Evolutionary conservation across 1,140 invertebrate genomes (phyloP).

Genomic region (Drosophila bocki): DNA sequence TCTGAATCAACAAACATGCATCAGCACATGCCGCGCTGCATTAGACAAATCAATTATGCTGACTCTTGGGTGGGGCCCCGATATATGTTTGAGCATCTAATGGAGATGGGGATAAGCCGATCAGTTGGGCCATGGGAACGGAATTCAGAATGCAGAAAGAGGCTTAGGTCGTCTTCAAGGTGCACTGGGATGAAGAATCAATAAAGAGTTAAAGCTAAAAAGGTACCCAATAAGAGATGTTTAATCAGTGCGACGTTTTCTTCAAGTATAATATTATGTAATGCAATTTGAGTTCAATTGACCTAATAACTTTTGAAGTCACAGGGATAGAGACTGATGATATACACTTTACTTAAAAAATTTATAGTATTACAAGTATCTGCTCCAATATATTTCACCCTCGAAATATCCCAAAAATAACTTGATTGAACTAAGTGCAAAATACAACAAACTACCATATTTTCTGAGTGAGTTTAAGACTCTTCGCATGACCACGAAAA

Average conservation of each 20-base stretch:
- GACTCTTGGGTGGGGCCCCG: conserved; percentile 45
- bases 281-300: neutral
- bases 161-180: conserved; percentile 5
- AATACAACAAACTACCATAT: neutral
- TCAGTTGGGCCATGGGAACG: conserved; percentile 24
- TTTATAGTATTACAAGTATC: no score
- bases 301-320: neutral
- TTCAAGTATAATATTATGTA: neutral
- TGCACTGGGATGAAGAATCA: neutral
- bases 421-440: neutral
- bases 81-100: conserved; percentile 46
- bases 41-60: conserved; percentile 81
- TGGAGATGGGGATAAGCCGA: conserved; percentile 40
- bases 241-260: no score
- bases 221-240: no score
- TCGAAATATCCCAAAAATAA: neutral
- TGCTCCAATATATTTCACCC: no score
- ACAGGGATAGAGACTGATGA: neutral
- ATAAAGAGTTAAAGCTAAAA: no score
- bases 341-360: neutral
- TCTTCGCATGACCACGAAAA: conserved; percentile 37
- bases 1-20: conserved; percentile 70
- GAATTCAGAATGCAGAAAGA: conserved; percentile 22
- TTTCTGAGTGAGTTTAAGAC: conserved; percentile 7
- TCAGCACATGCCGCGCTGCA: conserved; percentile 63